Conservation (phyloP, 2,888 invertebrate species). For the Cotesia congregata region DNA sequence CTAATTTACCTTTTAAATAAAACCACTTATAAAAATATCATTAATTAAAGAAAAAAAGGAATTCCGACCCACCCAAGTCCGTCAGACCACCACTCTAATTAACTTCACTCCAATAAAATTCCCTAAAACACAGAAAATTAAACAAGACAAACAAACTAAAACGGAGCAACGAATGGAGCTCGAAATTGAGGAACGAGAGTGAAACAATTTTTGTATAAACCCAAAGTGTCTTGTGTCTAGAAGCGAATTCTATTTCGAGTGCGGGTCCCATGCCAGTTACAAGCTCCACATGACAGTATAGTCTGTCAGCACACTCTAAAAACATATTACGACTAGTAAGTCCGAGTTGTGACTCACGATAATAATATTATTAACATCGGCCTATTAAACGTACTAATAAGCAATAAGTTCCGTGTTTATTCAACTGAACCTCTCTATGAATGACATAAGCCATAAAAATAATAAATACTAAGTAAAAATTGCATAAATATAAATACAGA, state of each 20-base stretch:
- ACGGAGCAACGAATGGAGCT: not conserved
- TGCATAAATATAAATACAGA: not conserved
- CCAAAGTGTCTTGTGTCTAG: constrained; percentile 16
- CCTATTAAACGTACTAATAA: not conserved
- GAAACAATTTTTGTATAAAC: constrained; percentile 5
- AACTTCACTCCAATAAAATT: too few relatives aligned
- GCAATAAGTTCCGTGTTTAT: not conserved
- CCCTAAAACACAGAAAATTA: not conserved
- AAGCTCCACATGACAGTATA: constrained; percentile 17
- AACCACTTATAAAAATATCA: too few relatives aligned
- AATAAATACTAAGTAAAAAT: not conserved
- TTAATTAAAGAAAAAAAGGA: too few relatives aligned
- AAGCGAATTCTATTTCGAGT: constrained; percentile 28
- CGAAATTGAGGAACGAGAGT: constrained; percentile 8
- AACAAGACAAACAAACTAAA: not conserved
- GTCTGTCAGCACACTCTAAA: constrained; percentile 2
- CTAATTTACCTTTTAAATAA: too few relatives aligned
- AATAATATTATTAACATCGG: not conserved
- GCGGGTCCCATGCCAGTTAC: not conserved
- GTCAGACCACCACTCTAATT: too few relatives aligned
- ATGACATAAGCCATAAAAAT: not conserved
- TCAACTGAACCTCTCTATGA: not conserved
- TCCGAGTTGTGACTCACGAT: not conserved
- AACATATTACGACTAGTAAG: not conserved
- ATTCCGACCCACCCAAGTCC: too few relatives aligned